Percentiles rank a stretch among this genome's conserved stretches.
Conservation (phyloP, 2,888 invertebrate species). For the Drosophila buzzatii region DNA sequence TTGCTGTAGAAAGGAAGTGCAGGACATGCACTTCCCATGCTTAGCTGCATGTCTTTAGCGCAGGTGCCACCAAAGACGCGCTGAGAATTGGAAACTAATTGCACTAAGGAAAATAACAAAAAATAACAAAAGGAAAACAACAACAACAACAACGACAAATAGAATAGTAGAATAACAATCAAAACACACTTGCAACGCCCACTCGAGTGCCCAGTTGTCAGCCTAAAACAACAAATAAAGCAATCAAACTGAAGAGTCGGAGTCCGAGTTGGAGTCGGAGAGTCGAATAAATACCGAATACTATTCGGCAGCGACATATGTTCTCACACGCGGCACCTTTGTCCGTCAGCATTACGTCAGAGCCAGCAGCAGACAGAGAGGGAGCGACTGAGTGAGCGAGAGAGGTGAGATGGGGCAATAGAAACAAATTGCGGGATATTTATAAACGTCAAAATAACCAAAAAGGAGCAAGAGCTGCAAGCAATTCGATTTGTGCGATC, state of each 20-base stretch:
- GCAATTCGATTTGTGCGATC: slow-evolving; percentile 10
- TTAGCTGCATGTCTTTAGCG: not conserved
- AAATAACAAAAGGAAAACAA: slow-evolving; percentile 17
- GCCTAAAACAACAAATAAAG: slow-evolving; percentile 83
- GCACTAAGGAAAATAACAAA: slow-evolving; percentile 37
- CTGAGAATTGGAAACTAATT: slow-evolving; percentile 55
- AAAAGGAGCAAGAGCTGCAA: slow-evolving; percentile 38
- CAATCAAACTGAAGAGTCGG: slow-evolving; percentile 66
- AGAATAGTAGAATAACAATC: slow-evolving; percentile 59
- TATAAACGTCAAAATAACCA: slow-evolving; percentile 83
- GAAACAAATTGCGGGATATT: slow-evolving; percentile 78
- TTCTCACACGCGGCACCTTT: slow-evolving; percentile 75
- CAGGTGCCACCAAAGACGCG: slow-evolving; percentile 74
- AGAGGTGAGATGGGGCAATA: not conserved
- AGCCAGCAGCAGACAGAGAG: slow-evolving; percentile 18
- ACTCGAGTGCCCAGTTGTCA: slow-evolving; percentile 58
- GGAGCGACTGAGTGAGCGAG: slow-evolving; percentile 22
- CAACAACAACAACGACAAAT: slow-evolving; percentile 55
- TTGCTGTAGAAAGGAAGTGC: slow-evolving; percentile 45
- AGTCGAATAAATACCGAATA: not conserved
- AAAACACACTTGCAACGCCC: slow-evolving; percentile 78
- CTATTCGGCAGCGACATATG: slow-evolving; percentile 61
- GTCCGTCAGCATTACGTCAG: slow-evolving; percentile 77
- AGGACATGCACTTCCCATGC: slow-evolving; percentile 57
- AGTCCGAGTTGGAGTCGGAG: not conserved